phyloP scores from a whole-genome alignment of 2,888 invertebrate genomes.

The Agonopterix heracliana region DNA sequence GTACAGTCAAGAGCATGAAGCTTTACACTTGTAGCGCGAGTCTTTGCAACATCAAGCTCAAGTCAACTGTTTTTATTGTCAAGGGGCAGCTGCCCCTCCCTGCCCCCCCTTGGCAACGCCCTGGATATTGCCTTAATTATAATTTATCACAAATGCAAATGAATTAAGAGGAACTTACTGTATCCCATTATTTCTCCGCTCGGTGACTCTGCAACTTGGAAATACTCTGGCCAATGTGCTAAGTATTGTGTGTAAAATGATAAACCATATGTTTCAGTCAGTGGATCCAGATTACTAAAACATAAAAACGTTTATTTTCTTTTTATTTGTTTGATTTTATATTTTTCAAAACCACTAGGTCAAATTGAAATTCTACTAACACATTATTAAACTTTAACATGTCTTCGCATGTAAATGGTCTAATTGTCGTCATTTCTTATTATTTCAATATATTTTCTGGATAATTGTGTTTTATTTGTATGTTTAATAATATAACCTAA shows the following conservation, averaged over 20 bases:
- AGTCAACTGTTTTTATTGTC: no score
- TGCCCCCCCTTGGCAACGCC: no score
- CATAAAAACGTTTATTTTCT: background rate
- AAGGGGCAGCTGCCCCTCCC: no score
- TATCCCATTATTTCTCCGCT: slow-evolving; percentile 99
- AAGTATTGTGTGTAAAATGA: slow-evolving; percentile 98
- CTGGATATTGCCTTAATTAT: no score
- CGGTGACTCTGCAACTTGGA: slow-evolving; percentile 97
- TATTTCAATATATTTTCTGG: background rate
- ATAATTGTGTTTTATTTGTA: no score
- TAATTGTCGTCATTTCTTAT: slow-evolving; percentile 87
- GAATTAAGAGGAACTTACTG: slow-evolving; percentile 73
- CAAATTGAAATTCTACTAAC: slow-evolving; percentile 74
- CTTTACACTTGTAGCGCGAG: no score
- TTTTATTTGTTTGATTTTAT: background rate
- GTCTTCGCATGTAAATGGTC: slow-evolving; percentile 95
- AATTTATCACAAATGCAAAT: no score
- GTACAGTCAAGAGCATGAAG: no score
- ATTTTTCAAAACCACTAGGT: background rate
- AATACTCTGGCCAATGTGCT: slow-evolving; percentile 99
- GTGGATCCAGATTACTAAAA: slow-evolving; percentile 94
- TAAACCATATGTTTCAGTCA: slow-evolving; percentile 97
- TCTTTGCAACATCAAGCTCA: no score
- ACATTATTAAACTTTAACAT: slow-evolving; percentile 96
- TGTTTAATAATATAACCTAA: no score